Evolutionary conservation across 2,113 vertebrate genomes (phyloP).

Genomic region (Macheiramphus alcinus): DNA sequence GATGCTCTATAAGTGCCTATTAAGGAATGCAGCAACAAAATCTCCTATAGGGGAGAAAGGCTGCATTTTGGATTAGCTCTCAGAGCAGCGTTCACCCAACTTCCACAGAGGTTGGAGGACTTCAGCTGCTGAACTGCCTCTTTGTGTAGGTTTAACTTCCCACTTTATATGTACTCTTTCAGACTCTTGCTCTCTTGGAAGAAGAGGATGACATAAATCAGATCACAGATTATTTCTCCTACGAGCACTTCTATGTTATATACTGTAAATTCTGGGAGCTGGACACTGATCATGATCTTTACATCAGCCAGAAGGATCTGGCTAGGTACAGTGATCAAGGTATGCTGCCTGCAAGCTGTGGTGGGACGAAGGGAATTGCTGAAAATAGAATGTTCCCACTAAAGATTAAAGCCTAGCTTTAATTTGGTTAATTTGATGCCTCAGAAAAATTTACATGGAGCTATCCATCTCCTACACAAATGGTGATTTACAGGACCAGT

Average conservation of each 20-base stretch:
- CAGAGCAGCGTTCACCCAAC: not conserved
- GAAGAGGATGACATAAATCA: conserved; percentile 99
- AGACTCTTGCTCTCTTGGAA: conserved; percentile 94
- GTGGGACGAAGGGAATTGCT: not conserved
- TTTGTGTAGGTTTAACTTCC: not conserved
- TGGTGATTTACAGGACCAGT: not conserved
- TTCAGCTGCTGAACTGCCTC: not conserved
- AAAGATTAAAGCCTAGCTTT: not conserved
- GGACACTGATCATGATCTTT: conserved; percentile 97
- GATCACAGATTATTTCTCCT: conserved; percentile 99
- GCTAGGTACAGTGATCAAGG: conserved; percentile 95
- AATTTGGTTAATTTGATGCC: not conserved
- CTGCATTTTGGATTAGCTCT: not conserved
- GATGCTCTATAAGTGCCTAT: not conserved
- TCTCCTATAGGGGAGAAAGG: not conserved
- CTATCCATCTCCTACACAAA: not conserved
- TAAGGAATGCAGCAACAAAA: not conserved
- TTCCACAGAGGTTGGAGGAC: not conserved
- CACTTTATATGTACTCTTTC: conserved; percentile 43
- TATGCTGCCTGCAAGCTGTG: conserved; percentile 55
- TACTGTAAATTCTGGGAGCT: conserved; percentile 99
- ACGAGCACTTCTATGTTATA: conserved; percentile 99
- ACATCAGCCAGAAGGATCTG: conserved; percentile 93
- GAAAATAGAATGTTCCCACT: not conserved
- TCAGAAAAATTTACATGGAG: not conserved